A percentile compares a stretch with the other conserved stretches of the same genome.
phyloP scores from a whole-genome alignment of 2,113 vertebrate species.

The Odontesthes bonariensis region DNA sequence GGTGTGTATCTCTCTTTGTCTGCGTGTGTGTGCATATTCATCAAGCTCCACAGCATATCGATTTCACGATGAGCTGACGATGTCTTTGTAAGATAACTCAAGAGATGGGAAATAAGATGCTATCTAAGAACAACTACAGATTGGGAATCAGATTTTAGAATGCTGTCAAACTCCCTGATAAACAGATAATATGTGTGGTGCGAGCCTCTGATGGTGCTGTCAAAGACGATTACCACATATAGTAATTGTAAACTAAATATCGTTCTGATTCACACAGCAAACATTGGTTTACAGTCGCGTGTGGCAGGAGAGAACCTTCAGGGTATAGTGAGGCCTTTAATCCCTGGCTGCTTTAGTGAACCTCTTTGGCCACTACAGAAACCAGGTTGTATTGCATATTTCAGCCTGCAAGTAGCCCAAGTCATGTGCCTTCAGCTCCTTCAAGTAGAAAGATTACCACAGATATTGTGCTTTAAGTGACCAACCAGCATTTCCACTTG shows the following conservation, averaged over 20 bases:
- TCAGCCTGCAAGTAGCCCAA: slow-evolving; percentile 37
- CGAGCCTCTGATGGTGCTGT: slow-evolving; percentile 12
- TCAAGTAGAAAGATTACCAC: slow-evolving; percentile 74
- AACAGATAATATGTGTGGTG: slow-evolving; percentile 25
- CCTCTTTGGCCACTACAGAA: slow-evolving; percentile 34
- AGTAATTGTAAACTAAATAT: slow-evolving; percentile 50
- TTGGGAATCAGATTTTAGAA: slow-evolving; percentile 58
- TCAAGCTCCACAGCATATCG: slow-evolving; percentile 63
- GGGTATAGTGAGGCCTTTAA: slow-evolving; percentile 59
- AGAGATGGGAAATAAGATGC: slow-evolving; percentile 72
- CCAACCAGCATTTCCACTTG: slow-evolving; percentile 76
- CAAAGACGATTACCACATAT: slow-evolving; percentile 27
- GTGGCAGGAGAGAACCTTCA: slow-evolving; percentile 37
- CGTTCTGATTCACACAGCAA: slow-evolving; percentile 69
- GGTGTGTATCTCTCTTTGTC: slow-evolving; percentile 3
- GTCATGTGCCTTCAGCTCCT: slow-evolving; percentile 26
- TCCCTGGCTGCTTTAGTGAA: slow-evolving; percentile 51
- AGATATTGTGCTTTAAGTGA: slow-evolving; percentile 78
- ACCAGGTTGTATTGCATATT: slow-evolving; percentile 52
- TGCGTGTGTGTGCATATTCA: slow-evolving; percentile 4
- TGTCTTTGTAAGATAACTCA: slow-evolving; percentile 68
- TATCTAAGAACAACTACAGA: slow-evolving; percentile 62
- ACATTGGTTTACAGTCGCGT: slow-evolving; percentile 39
- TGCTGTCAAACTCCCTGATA: slow-evolving; percentile 40
- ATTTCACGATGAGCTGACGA: slow-evolving; percentile 70